These are phyloP conservation scores for Neuroscelio doddi DNA, from an alignment of 2,888 invertebrate species.

Conservation along the genomic window DNA sequence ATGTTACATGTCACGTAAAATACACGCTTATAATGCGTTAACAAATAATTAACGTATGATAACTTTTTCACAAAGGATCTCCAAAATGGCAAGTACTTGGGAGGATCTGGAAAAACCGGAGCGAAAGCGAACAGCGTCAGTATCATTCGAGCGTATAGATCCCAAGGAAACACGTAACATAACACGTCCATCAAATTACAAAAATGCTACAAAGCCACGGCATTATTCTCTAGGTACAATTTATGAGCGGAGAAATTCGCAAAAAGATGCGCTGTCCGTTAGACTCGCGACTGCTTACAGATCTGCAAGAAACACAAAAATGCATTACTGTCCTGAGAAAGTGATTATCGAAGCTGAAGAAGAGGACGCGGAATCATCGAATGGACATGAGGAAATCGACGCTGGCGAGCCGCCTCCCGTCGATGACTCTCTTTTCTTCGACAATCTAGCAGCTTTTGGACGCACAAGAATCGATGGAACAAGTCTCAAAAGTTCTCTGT, in stretches of 20 bases:
- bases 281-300: conserved; percentile 58
- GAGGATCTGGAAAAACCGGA: conserved; percentile 24
- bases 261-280: conserved; percentile 50
- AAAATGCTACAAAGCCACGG: conserved; percentile 42
- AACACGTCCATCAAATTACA: conserved; percentile 6
- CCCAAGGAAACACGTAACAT: conserved; percentile 20
- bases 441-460: conserved; percentile 61
- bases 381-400: conserved; percentile 61
- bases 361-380: conserved; percentile 23
- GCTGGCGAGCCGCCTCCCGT: conserved; percentile 66
- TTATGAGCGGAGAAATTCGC: conserved; percentile 50
- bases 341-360: conserved; percentile 25
- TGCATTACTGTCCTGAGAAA: conserved; percentile 48
- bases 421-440: conserved; percentile 68
- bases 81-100: conserved; percentile 21
- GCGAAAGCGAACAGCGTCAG: not conserved
- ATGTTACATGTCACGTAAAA: too few species aligned
- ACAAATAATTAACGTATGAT: not conserved
- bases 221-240: conserved; percentile 60
- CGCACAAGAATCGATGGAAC: conserved; percentile 55
- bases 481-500: conserved; percentile 60
- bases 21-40: too few species aligned
- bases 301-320: conserved; percentile 52
- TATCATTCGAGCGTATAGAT: conserved; percentile 18
- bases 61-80: not conserved